Evolutionary conservation across 2,797 vertebrate genomes (phyloP), one percentile per base, ranked within the genome.

Genomic region (Rachycentron canadum): DNA sequence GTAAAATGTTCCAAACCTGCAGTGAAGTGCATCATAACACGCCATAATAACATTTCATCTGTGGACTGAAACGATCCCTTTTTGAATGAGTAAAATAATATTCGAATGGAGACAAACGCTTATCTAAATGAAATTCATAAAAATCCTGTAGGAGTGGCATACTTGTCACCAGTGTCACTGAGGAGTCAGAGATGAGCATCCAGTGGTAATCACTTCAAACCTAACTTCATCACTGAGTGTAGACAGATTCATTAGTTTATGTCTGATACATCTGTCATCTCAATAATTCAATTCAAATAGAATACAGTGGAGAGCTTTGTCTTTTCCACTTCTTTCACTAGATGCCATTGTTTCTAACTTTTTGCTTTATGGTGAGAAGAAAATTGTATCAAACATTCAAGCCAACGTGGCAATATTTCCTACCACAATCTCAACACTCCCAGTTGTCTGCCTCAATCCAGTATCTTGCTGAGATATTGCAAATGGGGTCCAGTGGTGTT

Each of bases 101-200:
- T 61, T 61, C 26, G 43, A 50, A 2, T n/a, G 26, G 32, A 45
- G 23, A 23, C 26, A 60, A 7, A 59, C 23, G 28, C 28, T 61
- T 63, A 45, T 65, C 17, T 66, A 32, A 65, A 62, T 59, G 5
- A 7, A 41, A 62, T 4, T 38, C 56, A 57, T 49, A n/a, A 14
- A 56, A 34, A 17, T 21, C 17, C 40, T 23, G 10, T n/a, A 41
- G 38, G 21, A 43, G 7, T 26, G 32, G 26, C 17, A 50, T 23
- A 58, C 66, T 53, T 62, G 36, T 76, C 30, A 49, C 13, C 2
- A 9, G 57, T 17, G 65, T 43, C 47, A 55, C 28, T 67, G n/a
- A 34, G 16, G 40, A 45, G 25, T 40, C 38, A 70, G 26, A 65
- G 32, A 67, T 25, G 23, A 69, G 53, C 45, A 38, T 40, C 55